Conservation (phyloP, 2,888 invertebrate species). For the Zaprionus lineosus region DNA sequence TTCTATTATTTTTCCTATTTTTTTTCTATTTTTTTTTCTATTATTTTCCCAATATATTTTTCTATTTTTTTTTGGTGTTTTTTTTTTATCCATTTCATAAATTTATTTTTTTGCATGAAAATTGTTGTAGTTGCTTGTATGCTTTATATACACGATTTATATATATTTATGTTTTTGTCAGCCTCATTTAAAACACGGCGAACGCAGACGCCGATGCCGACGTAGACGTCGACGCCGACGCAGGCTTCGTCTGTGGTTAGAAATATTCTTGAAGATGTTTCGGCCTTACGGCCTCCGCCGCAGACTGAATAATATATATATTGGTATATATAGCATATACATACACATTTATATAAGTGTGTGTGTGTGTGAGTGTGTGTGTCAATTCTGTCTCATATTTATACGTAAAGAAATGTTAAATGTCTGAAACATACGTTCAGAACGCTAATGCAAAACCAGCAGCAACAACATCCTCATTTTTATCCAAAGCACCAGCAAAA, state of each 20-base stretch:
- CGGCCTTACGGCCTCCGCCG: constrained; percentile 62
- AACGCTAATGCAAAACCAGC: constrained; percentile 65
- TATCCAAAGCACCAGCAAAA: no score
- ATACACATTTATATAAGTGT: constrained; percentile 26
- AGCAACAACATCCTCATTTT: no score
- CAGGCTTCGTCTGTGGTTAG: constrained; percentile 61
- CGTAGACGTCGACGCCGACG: constrained; percentile 29
- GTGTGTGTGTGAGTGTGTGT: constrained; percentile 23
- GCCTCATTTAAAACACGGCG: constrained; percentile 67
- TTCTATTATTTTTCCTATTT: not conserved
- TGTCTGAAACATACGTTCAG: constrained; percentile 75
- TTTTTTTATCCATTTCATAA: constrained; percentile 46
- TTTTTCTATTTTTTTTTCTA: not conserved
- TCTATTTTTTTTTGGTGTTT: constrained; percentile 10
- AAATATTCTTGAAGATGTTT: constrained; percentile 76
- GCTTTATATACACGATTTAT: no score
- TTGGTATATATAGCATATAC: not conserved
- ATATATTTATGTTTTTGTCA: constrained; percentile 49
- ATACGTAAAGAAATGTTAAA: constrained; percentile 70
- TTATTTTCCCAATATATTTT: not conserved
- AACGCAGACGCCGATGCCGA: constrained; percentile 6
- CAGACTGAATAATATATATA: constrained; percentile 22
- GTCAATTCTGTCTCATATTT: constrained; percentile 64
- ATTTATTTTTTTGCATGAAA: constrained; percentile 33
- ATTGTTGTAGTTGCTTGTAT: constrained; percentile 33